phyloP scores from a whole-genome alignment of 2,888 invertebrate genomes.

The Amiota mariae region DNA sequence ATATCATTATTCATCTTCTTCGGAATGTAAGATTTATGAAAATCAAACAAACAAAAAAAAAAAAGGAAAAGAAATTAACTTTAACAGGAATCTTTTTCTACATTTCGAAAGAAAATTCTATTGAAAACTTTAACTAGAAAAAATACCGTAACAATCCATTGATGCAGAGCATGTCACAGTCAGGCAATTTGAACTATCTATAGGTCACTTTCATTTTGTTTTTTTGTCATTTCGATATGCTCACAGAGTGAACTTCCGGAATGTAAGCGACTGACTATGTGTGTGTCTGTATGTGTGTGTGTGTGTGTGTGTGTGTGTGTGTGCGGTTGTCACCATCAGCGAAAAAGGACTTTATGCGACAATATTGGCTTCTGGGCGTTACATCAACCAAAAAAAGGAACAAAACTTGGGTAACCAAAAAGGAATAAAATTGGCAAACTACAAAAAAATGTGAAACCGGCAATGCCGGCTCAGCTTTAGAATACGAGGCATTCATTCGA shows the following conservation, averaged over 20 bases:
- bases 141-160: no score
- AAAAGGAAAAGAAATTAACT: no score
- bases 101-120: no score
- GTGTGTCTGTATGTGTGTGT: no score
- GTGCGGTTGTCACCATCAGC: conserved; percentile 61
- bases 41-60: no score
- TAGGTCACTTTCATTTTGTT: not conserved
- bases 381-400: not conserved
- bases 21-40: no score
- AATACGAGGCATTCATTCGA: not conserved
- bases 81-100: no score
- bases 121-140: no score
- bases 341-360: conserved; percentile 25
- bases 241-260: not conserved
- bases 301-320: conserved; percentile 56
- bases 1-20: no score
- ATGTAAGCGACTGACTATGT: no score
- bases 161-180: no score
- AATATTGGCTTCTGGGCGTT: conserved; percentile 17
- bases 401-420: not conserved
- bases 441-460: not conserved
- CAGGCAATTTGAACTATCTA: no score
- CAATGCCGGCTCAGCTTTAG: not conserved
- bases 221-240: conserved; percentile 4
- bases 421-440: not conserved